These are phyloP conservation scores for Gallirallus australis DNA, from an alignment of 2,797 vertebrate species.

Conservation along the genomic window DNA sequence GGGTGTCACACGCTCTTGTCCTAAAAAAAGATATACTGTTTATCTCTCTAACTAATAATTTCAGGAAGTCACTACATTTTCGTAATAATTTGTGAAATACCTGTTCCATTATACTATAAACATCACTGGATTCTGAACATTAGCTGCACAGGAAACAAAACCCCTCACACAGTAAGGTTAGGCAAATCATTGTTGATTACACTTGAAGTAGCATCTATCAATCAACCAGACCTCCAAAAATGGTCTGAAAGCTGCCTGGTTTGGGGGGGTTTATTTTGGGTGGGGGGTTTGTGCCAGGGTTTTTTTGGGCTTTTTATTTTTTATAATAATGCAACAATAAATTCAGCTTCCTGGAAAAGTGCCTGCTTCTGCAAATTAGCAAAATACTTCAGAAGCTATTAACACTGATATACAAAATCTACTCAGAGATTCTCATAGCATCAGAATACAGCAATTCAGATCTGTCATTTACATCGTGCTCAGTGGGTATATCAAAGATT, in stretches of 20 bases:
- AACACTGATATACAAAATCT: neutral
- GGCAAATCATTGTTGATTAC: neutral
- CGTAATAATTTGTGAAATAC: neutral
- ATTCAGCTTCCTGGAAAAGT: neutral
- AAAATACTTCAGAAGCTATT: neutral
- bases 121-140: neutral
- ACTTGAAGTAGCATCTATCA: neutral
- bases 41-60: neutral
- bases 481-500: neutral
- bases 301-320: too few relatives aligned
- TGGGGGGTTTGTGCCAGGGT: too few relatives aligned
- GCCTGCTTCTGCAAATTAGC: neutral
- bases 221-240: neutral
- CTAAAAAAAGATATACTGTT: neutral
- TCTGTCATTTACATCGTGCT: neutral
- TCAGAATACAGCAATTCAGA: neutral
- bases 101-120: neutral
- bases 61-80: neutral
- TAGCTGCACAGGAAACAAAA: neutral
- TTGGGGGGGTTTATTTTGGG: too few relatives aligned
- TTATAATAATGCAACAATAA: neutral
- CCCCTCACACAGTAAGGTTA: neutral
- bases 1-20: neutral
- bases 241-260: neutral
- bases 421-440: neutral